A percentile compares a stretch with the other conserved stretches of the same genome.
phyloP scores from a whole-genome alignment of 1,140 invertebrate genomes.

The Drosophila repleta region DNA sequence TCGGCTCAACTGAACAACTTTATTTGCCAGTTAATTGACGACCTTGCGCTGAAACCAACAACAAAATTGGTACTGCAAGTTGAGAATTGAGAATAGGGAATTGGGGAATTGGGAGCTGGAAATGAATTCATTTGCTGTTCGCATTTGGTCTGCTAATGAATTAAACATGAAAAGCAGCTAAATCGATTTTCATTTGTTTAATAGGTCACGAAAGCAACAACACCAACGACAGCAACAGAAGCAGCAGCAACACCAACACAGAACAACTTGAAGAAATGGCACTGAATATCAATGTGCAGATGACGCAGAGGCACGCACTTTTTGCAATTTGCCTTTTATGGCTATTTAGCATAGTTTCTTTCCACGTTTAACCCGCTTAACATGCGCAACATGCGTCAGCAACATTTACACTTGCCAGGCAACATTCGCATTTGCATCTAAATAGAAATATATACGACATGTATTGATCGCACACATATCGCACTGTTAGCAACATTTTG shows the following conservation, averaged over 20 bases:
- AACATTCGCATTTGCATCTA: constrained; percentile 6
- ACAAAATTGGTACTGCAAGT: not conserved
- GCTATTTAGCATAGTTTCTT: constrained; percentile 1
- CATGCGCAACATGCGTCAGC: constrained; percentile 1
- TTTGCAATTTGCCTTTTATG: constrained; percentile 12
- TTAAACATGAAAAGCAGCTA: constrained; percentile 45
- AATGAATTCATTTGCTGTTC: constrained; percentile 21
- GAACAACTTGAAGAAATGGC: constrained; percentile 3
- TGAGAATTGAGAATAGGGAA: constrained; percentile 10
- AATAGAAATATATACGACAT: no score
- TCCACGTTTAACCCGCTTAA: not conserved
- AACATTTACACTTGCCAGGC: constrained; percentile 5
- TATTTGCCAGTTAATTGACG: constrained; percentile 18
- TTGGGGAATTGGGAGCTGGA: constrained; percentile 1
- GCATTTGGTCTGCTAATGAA: constrained; percentile 36
- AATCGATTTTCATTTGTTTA: constrained; percentile 50
- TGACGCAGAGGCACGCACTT: constrained; percentile 30
- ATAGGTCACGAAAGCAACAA: constrained; percentile 30
- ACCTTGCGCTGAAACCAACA: constrained; percentile 15
- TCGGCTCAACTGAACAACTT: constrained; percentile 17
- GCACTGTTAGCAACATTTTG: no score
- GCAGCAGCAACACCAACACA: no score
- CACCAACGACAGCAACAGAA: not conserved
- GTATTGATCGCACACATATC: no score
- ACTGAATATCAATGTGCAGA: constrained; percentile 19